Evolutionary conservation across 2,888 invertebrate genomes (phyloP).

Genomic region (Eristalis tenax): DNA sequence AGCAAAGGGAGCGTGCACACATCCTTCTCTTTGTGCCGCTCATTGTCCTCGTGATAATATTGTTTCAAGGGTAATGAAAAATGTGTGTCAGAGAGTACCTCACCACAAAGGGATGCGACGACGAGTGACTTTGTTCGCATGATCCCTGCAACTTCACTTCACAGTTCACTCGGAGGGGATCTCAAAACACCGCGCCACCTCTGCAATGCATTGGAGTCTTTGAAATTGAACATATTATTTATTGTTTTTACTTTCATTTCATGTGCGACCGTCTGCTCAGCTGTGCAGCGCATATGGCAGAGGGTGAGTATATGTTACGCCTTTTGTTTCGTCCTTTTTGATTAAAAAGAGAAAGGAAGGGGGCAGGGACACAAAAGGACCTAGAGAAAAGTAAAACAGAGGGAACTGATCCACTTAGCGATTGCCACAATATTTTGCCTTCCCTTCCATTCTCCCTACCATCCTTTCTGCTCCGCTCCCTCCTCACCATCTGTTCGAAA

Average conservation of each 20-base stretch:
- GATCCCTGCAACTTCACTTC: conserved; percentile 43
- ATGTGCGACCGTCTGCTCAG: not conserved
- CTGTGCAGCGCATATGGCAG: not conserved
- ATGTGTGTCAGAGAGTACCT: conserved; percentile 47
- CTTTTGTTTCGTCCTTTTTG: conserved; percentile 53
- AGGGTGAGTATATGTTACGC: not conserved
- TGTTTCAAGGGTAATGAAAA: conserved; percentile 69
- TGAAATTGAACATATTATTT: conserved; percentile 65
- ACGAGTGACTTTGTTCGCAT: conserved; percentile 31
- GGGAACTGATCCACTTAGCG: conserved; percentile 66
- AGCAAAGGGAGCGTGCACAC: not conserved
- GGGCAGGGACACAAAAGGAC: not conserved
- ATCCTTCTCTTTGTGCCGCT: not conserved
- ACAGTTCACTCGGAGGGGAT: not conserved
- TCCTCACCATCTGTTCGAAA: not conserved
- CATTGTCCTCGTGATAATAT: conserved; percentile 60
- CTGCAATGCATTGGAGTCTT: conserved; percentile 5
- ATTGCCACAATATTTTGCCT: conserved; percentile 68
- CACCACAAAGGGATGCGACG: conserved; percentile 1
- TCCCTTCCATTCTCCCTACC: conserved; percentile 4
- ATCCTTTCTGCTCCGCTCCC: not conserved
- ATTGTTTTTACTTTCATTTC: conserved; percentile 44
- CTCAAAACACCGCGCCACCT: not conserved
- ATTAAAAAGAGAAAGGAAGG: conserved; percentile 40
- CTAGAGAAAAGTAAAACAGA: conserved; percentile 24